Evolutionary conservation across 2,888 invertebrate genomes (phyloP), one percentile per base, ranked within the genome.

Genomic region (Dicyrtoma fusca): DNA sequence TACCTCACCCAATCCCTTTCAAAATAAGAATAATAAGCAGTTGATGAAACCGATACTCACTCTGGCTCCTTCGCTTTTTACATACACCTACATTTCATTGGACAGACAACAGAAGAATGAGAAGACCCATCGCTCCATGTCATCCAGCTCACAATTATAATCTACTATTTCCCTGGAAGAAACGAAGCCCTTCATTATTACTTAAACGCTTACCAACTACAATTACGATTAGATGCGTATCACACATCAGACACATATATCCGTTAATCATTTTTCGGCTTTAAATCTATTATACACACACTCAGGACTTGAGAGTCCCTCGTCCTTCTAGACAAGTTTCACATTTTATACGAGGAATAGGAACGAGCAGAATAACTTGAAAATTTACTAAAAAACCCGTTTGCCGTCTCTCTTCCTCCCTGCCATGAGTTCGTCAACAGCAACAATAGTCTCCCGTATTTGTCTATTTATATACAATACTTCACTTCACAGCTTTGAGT

Each of bases 21-120:
- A 63, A 71, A 71, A 55, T 71, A 63, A 63, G 71, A 63, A 71
- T 71, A 63, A 71, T 71, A 71, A 69, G 69, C 61, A 71, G 71
- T 55, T 71, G 71, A 63, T 71, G 71, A 71, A 62, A 71, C 71
- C 45, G 71, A 71, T 71, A 71, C 63, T 62, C 63, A 25, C 45
- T 21, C 17, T 57, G 21, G 26, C 26, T 42, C 44, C 19, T 19
- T 26, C n/a, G 42, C 19, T 55, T 44, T 61, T 25, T 59, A 59
- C 45, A 42, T 68, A 68, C 68, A 68, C 68, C 68, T 68, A 57
- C 68, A 68, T 68, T 68, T 68, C 55, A 57, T 68, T 68, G 47
- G 68, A 59, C n/a, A n/a, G 51, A 51, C 51, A 51, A 21, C 4
- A 34, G 57, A 57, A 66, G 53, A 71, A 63, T 55, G 55, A 55